Evolutionary conservation across 2,888 invertebrate species (phyloP).

Genomic region (Nomada ferruginata): DNA sequence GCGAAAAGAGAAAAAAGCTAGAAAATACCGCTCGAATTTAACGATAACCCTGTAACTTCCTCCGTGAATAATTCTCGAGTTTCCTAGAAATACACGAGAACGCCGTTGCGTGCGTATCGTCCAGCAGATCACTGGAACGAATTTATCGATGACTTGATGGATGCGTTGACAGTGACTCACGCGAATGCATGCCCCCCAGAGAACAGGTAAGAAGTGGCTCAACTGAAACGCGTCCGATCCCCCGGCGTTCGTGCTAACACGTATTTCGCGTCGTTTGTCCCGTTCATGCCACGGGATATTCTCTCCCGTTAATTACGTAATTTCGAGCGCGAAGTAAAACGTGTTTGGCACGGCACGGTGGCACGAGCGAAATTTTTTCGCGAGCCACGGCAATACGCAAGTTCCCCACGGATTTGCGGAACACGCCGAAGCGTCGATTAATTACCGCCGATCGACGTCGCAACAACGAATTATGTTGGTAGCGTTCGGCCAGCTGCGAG

Average conservation of each 20-base stretch:
- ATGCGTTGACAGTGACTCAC: conserved; percentile 79
- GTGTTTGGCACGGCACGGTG: conserved; percentile 44
- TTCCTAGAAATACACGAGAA: neutral
- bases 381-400: neutral
- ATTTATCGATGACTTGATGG: conserved; percentile 51
- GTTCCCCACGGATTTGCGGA: no score
- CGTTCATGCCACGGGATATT: conserved; percentile 14
- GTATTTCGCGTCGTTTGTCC: neutral
- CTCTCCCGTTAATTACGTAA: conserved; percentile 63
- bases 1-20: neutral
- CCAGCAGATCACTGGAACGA: conserved; percentile 21
- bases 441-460: no score
- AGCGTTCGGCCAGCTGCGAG: no score
- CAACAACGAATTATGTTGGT: no score
- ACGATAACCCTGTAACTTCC: neutral
- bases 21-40: no score
- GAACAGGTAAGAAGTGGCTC: conserved; percentile 42
- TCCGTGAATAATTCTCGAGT: neutral
- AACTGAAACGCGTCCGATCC: no score
- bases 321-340: conserved; percentile 55
- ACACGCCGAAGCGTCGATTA: no score
- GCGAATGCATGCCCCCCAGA: conserved; percentile 73
- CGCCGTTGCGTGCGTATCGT: neutral
- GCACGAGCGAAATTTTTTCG: conserved; percentile 19
- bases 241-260: no score